Base-by-base conservation (phyloP, 1,140 invertebrate species). In the Bathynomus jamesi region DNA sequence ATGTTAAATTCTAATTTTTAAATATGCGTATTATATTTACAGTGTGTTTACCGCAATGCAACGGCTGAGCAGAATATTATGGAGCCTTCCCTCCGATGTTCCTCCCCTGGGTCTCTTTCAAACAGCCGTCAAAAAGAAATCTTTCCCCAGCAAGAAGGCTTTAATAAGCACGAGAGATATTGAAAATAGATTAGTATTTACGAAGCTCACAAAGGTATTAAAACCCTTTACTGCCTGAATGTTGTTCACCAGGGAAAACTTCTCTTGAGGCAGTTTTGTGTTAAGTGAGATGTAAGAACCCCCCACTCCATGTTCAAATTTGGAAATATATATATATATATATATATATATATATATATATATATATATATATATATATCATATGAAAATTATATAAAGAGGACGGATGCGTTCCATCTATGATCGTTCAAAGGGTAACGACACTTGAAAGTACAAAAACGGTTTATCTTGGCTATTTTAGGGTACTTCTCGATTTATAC, bases 11-110 rank as follows among this genome's bases (percentile, higher is more conserved):
- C n/a, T n/a, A n/a, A n/a, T n/a, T n/a, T n/a, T n/a, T n/a, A n/a
- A n/a, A n/a, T n/a, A n/a, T n/a, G n/a, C n/a, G n/a, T n/a, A n/a
- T n/a, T n/a, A n/a, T n/a, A n/a, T n/a, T 40, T 5, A 2, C 67
- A 69, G 67, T 28, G 61, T 53, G 67, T 61, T 21, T 69, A 69
- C 67, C n/a, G 29, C 2, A 61, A 25, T 1, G 67, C 61, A 61
- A 69, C 67, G n/a, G 53, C 67, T 5, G 7, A 69, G 25, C 67
- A 69, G 28, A 69, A 60, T 21, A 69, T 69, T 61, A 69, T 69
- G 67, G 67, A 69, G 67, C 67, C 67, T 4, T 21, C 31, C 4
- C 4, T 67, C 31, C 11, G 31, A 21, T 27, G 31, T 28, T 69
- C 67, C 24, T 69, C 67, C 2, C 67, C 67, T n/a, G 32, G 32